These are phyloP conservation scores for Eriocheir sinensis DNA, from an alignment of 1,140 invertebrate genomes.

Conservation along the genomic window DNA sequence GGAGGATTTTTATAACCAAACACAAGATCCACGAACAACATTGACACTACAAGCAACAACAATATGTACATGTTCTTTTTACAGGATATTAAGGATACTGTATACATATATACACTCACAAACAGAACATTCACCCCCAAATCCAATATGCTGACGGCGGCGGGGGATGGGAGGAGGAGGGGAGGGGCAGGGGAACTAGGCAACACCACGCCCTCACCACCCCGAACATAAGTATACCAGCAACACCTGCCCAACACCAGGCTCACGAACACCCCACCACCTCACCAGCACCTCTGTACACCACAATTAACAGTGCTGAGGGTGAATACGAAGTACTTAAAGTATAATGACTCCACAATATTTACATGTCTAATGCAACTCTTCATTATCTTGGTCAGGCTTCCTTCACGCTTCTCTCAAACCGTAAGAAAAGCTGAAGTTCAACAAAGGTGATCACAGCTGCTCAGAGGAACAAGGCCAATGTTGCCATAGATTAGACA, in stretches of 20 bases:
- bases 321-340: not conserved
- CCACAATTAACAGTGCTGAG: too few species aligned
- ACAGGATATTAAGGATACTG: not conserved
- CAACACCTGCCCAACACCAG: not conserved
- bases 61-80: not conserved
- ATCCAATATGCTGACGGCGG: not conserved
- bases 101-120: too few species aligned
- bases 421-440: too few species aligned
- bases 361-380: too few species aligned
- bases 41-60: not conserved
- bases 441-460: too few species aligned
- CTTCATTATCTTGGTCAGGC: not conserved
- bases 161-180: not conserved
- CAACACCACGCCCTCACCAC: not conserved
- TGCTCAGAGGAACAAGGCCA: too few species aligned
- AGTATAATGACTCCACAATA: too few species aligned
- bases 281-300: not conserved
- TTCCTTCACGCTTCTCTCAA: too few species aligned
- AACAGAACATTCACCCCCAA: not conserved
- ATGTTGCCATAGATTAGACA: too few species aligned
- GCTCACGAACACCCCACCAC: not conserved
- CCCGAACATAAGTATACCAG: not conserved
- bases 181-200: too few species aligned
- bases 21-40: not conserved
- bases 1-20: not conserved